Percentiles rank a stretch among this genome's conserved stretches.
These are phyloP conservation scores for Caenorhabditis angaria DNA, from an alignment of 2,888 invertebrate genomes.

Conservation along the genomic window DNA sequence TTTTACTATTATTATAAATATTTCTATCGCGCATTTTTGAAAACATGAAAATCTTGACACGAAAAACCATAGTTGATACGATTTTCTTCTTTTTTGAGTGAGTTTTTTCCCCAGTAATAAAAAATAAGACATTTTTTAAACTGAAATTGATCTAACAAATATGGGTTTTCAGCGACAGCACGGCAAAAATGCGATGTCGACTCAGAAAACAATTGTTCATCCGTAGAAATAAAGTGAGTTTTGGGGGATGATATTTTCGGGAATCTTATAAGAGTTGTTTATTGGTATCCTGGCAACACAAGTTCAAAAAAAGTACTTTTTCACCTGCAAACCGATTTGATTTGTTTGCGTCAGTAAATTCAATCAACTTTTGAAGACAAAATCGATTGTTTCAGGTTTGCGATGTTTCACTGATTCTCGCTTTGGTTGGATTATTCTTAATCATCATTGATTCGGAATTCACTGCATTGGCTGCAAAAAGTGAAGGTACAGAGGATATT, in stretches of 20 bases:
- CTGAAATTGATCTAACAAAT: not conserved
- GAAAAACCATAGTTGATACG: constrained; percentile 36
- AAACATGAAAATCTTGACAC: constrained; percentile 25
- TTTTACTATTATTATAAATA: too few relatives aligned
- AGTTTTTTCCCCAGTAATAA: constrained; percentile 14
- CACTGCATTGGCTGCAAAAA: constrained; percentile 78
- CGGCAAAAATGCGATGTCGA: constrained; percentile 71
- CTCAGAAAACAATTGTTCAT: constrained; percentile 68
- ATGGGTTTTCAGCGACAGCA: constrained; percentile 65
- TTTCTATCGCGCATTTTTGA: not conserved
- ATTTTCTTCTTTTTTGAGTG: constrained; percentile 42
- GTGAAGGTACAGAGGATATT: not conserved
- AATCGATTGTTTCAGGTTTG: constrained; percentile 80
- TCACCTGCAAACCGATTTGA: constrained; percentile 1
- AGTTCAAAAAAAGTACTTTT: constrained; percentile 7
- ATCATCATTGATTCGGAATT: constrained; percentile 99
- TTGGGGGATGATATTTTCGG: not conserved
- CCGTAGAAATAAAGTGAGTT: constrained; percentile 50
- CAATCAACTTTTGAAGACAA: too few relatives aligned
- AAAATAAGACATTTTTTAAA: constrained; percentile 3
- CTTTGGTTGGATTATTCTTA: constrained; percentile 97
- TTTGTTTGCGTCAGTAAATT: too few relatives aligned
- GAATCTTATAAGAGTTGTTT: too few relatives aligned
- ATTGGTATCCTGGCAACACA: too few relatives aligned
- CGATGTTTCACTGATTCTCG: constrained; percentile 98